Evolutionary conservation across 2,888 invertebrate species (phyloP).

Genomic region (Mimas tiliae): DNA sequence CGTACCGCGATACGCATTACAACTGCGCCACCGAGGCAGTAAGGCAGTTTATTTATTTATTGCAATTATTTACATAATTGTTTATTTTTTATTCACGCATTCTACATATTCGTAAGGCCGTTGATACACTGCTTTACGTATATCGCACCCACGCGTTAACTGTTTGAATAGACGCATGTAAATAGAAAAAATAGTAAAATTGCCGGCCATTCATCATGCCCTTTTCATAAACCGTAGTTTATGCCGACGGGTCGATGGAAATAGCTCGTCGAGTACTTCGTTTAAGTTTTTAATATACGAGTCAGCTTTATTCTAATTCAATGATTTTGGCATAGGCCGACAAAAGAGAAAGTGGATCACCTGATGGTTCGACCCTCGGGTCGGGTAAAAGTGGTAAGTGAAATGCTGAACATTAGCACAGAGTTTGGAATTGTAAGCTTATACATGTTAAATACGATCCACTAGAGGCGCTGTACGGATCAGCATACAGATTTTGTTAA

Average conservation of each 20-base stretch:
- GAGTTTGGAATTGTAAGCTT: too few relatives aligned
- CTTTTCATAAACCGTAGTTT: conserved; percentile 55
- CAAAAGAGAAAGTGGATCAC: too few relatives aligned
- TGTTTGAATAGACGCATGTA: conserved; percentile 14
- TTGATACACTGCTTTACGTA: background rate
- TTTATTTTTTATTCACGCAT: background rate
- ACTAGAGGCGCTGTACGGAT: too few relatives aligned
- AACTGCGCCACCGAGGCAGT: too few relatives aligned
- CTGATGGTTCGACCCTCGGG: too few relatives aligned
- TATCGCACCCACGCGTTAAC: conserved; percentile 13
- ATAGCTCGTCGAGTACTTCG: background rate
- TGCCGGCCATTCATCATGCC: conserved; percentile 46
- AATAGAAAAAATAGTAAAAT: conserved; percentile 36
- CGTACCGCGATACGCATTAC: too few relatives aligned
- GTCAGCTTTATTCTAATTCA: background rate
- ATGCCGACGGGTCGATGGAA: background rate
- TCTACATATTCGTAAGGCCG: background rate
- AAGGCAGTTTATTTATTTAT: too few relatives aligned
- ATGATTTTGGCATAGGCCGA: background rate
- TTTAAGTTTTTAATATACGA: background rate
- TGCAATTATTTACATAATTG: too few relatives aligned
- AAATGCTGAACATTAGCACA: too few relatives aligned
- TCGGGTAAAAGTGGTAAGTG: too few relatives aligned
- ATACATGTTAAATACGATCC: too few relatives aligned
- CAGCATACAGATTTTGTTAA: too few relatives aligned